Conservation (phyloP, 2,888 invertebrate species). For the Stenotaenia linearis region DNA sequence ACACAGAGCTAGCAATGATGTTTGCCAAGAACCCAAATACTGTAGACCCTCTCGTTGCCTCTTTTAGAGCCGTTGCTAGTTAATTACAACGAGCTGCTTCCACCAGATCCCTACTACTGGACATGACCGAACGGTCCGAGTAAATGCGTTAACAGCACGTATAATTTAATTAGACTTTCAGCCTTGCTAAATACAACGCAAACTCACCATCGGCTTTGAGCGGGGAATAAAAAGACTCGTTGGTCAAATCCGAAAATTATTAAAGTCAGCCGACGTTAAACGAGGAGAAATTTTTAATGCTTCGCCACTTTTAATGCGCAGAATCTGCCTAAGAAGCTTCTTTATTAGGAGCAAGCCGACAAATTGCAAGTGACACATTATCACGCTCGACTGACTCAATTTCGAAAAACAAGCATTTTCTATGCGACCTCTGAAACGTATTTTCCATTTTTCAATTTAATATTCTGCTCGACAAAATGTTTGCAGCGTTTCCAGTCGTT, state of each 20-base stretch:
- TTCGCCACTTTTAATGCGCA: background rate
- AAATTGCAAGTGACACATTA: background rate
- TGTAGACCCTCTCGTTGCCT: background rate
- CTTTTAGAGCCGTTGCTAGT: background rate
- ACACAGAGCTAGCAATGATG: no score
- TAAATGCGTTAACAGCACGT: background rate
- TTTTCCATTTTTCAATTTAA: no score
- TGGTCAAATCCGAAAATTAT: background rate
- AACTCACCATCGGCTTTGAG: background rate
- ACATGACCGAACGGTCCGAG: background rate
- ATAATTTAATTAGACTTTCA: background rate
- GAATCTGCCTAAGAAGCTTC: background rate
- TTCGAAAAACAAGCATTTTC: background rate
- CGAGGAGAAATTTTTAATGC: background rate
- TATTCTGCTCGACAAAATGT: no score
- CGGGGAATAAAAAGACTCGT: background rate
- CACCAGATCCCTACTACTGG: background rate
- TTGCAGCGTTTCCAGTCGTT: no score
- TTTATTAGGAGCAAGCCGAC: background rate
- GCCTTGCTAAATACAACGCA: background rate
- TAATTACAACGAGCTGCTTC: background rate
- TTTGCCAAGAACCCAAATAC: background rate
- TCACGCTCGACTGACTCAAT: background rate
- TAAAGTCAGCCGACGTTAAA: background rate
- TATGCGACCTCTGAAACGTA: background rate